Evolutionary conservation across 2,113 vertebrate genomes (phyloP), one percentile per base, ranked within the genome.

Genomic region (Meriones unguiculatus): DNA sequence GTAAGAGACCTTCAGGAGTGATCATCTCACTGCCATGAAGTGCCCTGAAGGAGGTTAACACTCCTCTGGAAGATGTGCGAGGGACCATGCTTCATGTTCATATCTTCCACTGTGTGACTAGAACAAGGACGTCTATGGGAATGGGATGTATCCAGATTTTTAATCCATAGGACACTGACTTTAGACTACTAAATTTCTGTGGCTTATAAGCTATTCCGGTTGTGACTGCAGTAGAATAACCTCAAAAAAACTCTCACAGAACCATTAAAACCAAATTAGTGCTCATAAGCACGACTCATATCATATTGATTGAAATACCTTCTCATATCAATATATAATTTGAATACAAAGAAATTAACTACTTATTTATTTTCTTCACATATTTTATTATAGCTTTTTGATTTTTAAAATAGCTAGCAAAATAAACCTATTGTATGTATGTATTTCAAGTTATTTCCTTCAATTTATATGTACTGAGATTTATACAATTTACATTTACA

Each of bases 381-480:
- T n/a, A 62, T 41, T 84, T 87, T 84, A 15, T 91, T 93, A 81
- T n/a, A 73, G 7, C 70, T 75, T 88, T 85, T 57, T 75, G 73
- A 82, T 50, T 84, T 54, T 87, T 87, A 70, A 52, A 41, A 15
- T 14, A 28, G 72, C 82, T 75, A 70, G 62, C 5, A 65, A 35
- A 57, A 57, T 30, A 86, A 76, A 7, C 62, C 67, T 32, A 41
- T 14, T 90, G 24, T 82, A 64, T 76, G 24, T 82, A 64, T 76
- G 6, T 46, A 30, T 64, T 89, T 17, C 28, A 95, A 81, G 76
- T 87, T 75, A 59, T 38, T 38, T 57, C 4, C 22, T 90, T 95
- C 32, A 89, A 87, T 92, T 77, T 64, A 82, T 87, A 73, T 96
- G 2, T 75, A 10, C 78, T 89, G 35, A 91, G 46, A 28, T 64